Evolutionary conservation across 2,797 vertebrate genomes (phyloP).

Genomic region (Alfaro cultratus): DNA sequence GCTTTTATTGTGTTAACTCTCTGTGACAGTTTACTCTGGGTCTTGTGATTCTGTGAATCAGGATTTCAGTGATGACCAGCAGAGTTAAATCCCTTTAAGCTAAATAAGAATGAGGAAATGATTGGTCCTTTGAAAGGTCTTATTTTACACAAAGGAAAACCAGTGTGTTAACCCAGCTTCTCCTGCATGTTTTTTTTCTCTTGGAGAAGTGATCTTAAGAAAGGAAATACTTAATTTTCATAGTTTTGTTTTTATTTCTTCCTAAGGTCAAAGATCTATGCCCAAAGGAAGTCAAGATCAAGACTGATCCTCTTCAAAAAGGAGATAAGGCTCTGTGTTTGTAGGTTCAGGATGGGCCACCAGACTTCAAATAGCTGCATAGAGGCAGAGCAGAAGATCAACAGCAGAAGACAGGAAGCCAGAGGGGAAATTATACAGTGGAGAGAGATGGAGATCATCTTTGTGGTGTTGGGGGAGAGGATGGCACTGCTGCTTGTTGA

Average conservation of each 20-base stretch:
- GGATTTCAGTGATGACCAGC: no score
- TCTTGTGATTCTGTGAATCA: no score
- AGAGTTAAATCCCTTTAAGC: no score
- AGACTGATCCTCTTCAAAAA: neutral
- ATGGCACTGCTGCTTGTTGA: constrained; percentile 37
- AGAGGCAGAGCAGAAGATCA: constrained; percentile 13
- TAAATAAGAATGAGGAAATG: no score
- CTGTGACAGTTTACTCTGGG: no score
- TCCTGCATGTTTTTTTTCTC: neutral
- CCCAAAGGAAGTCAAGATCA: neutral
- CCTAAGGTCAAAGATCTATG: neutral
- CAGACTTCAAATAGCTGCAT: constrained; percentile 14
- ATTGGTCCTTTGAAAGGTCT: no score
- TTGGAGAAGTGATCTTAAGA: neutral
- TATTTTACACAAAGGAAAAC: no score
- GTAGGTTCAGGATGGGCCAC: constrained; percentile 9
- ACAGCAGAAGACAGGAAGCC: constrained; percentile 24
- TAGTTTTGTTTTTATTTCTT: neutral
- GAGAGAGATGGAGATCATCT: constrained; percentile 47
- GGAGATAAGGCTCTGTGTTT: neutral
- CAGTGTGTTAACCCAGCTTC: neutral
- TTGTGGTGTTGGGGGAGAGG: constrained; percentile 10
- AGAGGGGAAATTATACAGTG: constrained; percentile 20
- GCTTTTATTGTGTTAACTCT: no score
- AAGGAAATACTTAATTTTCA: neutral